Conservation (phyloP, 2,888 invertebrate genomes). For the Hypomecis atomaria region DNA sequence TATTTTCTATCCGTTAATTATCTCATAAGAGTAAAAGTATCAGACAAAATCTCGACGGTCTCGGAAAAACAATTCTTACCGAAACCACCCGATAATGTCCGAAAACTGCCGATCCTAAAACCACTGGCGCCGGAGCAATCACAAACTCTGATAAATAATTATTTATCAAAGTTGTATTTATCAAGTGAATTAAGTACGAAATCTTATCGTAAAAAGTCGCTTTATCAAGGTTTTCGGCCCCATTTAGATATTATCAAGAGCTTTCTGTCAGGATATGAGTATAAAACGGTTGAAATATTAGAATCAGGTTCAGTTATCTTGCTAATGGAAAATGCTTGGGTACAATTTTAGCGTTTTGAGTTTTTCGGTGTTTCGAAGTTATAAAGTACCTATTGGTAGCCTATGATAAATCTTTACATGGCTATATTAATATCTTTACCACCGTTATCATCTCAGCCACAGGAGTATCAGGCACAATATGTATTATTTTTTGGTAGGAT, state of each 20-base stretch:
- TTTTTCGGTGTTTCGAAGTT: neutral
- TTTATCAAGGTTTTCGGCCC: slow-evolving; percentile 18
- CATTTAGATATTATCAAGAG: slow-evolving; percentile 27
- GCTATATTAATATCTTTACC: too few relatives aligned
- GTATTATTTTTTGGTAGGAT: too few relatives aligned
- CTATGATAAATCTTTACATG: too few relatives aligned
- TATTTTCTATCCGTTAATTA: too few relatives aligned
- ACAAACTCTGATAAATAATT: slow-evolving; percentile 32
- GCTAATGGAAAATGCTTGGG: slow-evolving; percentile 6
- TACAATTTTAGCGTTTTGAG: neutral
- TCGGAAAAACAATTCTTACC: neutral
- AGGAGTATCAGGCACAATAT: too few relatives aligned
- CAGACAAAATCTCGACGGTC: too few relatives aligned
- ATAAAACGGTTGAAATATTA: slow-evolving; percentile 16
- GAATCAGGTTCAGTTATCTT: neutral
- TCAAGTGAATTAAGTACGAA: slow-evolving; percentile 34
- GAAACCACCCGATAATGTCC: slow-evolving; percentile 4
- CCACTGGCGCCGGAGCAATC: slow-evolving; percentile 35
- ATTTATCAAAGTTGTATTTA: slow-evolving; percentile 26
- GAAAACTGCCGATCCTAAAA: slow-evolving; percentile 20
- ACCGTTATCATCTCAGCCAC: too few relatives aligned
- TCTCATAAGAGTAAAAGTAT: too few relatives aligned
- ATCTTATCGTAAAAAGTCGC: slow-evolving; percentile 27
- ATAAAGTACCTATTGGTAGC: too few relatives aligned
- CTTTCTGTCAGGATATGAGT: slow-evolving; percentile 18